Evolutionary conservation across 2,797 vertebrate species (phyloP), one percentile per base, ranked within the genome.

Genomic region (Peromyscus eremicus): DNA sequence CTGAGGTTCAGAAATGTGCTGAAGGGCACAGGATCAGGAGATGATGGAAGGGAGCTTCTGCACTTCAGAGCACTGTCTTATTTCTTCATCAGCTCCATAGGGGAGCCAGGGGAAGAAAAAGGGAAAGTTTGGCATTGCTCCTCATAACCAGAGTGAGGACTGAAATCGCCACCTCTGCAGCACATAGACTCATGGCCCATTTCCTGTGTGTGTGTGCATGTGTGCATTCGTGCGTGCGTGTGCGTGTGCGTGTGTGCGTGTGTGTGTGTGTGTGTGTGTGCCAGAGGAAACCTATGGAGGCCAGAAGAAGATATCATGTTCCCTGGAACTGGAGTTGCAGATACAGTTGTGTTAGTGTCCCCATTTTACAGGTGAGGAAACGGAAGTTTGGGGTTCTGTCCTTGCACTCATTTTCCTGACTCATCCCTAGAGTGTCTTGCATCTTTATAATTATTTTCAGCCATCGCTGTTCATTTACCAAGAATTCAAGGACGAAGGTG

Each of bases 181-280:
- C 52, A 19, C 8, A 0, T 7, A 55, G 32, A 8, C 6, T 7
- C 55, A 2, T 0, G 23, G 5, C 5, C 40, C 16, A 11, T 10
- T 66, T 66, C 73, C 37, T 49, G 27, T 52, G 43, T 49, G 43
- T 32, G 2, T 55, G 77, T n/a, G 34, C n/a, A 17, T n/a, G 13
- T 60, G 57, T 29, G 21, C 11, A 81, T 60, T 23, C 29, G 25
- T 29, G 4, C 49, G 57, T 46, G 27, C 43, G 57, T 83, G 57
- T 43, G 57, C 64, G 57, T 43, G 37, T 62, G 57, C 34, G 60
- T 46, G 27, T 49, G 17, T 23, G 82, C 34, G 40, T 34, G 8
- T 62, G 8, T 34, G 57, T 43, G 57, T 64, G 57, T 32, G 25
- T 29, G 57, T 34, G 40, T 46, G 27, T 23, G 23, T n/a, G 80